Evolutionary conservation across 2,113 vertebrate species (phyloP).

Genomic region (Elephantulus edwardii): DNA sequence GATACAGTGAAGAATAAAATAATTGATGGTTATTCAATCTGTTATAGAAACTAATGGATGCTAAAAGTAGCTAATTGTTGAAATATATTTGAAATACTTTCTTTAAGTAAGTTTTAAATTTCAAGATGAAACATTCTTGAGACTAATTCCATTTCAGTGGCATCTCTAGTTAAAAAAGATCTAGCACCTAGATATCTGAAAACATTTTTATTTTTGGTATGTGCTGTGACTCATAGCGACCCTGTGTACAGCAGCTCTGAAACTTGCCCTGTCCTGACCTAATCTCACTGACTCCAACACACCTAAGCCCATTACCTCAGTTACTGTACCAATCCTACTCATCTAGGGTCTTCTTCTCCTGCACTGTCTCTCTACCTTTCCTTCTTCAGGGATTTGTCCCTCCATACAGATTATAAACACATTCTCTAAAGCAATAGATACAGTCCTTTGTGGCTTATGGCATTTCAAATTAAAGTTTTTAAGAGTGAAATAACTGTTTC

Average conservation of each 20-base stretch:
- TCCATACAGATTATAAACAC: background rate
- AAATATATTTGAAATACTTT: background rate
- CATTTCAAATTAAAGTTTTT: background rate
- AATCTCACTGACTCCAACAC: too few relatives aligned
- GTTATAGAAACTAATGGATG: background rate
- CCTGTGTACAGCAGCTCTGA: too few relatives aligned
- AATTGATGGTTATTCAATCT: background rate
- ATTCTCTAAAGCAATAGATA: background rate
- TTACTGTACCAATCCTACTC: too few relatives aligned
- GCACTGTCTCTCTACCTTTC: too few relatives aligned
- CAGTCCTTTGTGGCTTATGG: background rate
- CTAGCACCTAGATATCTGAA: background rate
- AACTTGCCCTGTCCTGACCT: too few relatives aligned
- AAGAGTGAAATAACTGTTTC: background rate
- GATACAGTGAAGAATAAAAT: background rate
- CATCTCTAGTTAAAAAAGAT: conserved; percentile 9
- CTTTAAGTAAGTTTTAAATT: background rate
- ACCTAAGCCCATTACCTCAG: too few relatives aligned
- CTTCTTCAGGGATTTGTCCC: too few relatives aligned
- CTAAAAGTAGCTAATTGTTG: background rate
- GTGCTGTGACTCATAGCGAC: too few relatives aligned
- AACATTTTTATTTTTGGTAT: too few relatives aligned
- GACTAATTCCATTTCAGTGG: background rate
- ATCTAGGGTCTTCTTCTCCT: too few relatives aligned
- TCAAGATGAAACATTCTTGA: background rate